Evolutionary conservation across 2,888 invertebrate genomes (phyloP), one percentile per base, ranked within the genome.

Genomic region (Ochropleura leucogaster): DNA sequence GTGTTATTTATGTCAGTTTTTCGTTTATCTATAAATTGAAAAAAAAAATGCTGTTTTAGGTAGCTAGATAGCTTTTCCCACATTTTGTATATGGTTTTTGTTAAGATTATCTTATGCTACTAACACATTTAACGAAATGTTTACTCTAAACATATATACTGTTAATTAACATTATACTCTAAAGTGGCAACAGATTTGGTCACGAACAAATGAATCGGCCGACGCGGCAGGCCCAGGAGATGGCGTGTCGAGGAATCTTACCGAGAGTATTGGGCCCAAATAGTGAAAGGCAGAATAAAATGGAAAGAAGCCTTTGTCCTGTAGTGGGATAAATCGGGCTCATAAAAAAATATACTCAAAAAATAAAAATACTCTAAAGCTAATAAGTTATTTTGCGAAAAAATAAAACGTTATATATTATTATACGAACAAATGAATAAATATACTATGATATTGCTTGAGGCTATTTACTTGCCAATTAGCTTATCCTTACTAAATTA

Each of bases 11-110:
- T 67, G 20, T 75, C 30, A 63, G 46, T 55, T 57, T 75, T 12
- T 16, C n/a, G 10, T 67, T 77, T 59, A 57, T 59, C 62, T 40
- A 60, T 16, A 4, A 75, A 55, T 64, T 14, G 68, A 40, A 30
- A 42, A 60, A 62, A 20, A 42, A 40, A 10, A 77, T 10, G 75
- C 68, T 64, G 64, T 82, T 82, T 76, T 84, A 80, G 78, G 74
- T 79, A 85, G 82, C 74, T 82, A 84, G 84, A 62, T 76, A 60
- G 74, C 75, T 84, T 82, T 60, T 59, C 40, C 20, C 59, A 62
- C 40, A 60, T 82, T 64, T 18, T 76, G 42, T 79, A 46, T 51
- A 57, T 57, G 55, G n/a, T 63, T 64, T 66, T 53, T 68, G 62
- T 51, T 66, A 20, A 66, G 12, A 77, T 46, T 55, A 53, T 30